Conservation (phyloP, 2,797 vertebrate genomes). For the Tangara arthus region DNA sequence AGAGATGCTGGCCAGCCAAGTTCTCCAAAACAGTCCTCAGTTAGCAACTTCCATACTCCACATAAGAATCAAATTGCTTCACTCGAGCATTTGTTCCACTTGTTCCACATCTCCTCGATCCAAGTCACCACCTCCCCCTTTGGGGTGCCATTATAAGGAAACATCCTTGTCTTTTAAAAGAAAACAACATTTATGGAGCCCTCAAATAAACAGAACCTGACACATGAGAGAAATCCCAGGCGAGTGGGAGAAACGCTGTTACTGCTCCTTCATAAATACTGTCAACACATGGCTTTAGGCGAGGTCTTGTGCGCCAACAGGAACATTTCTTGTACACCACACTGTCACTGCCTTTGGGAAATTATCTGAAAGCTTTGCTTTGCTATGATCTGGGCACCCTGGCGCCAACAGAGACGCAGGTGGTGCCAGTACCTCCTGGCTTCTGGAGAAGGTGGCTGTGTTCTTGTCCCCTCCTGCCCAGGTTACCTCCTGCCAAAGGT, state of each 20-base stretch:
- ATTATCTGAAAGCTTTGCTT: background rate
- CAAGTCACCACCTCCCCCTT: background rate
- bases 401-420: fast-evolving
- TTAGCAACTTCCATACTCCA: background rate
- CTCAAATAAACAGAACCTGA: background rate
- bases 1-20: background rate
- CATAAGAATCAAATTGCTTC: background rate
- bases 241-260: background rate
- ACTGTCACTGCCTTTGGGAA: background rate
- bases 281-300: background rate
- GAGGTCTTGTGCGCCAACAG: background rate
- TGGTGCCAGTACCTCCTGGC: background rate
- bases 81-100: background rate
- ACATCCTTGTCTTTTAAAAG: background rate
- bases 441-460: background rate
- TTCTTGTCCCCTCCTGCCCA: background rate
- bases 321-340: background rate
- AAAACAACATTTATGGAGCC: background rate
- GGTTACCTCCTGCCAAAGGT: background rate
- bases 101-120: background rate
- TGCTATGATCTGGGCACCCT: background rate
- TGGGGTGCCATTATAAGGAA: fast-evolving
- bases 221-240: background rate
- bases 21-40: background rate
- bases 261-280: background rate